Base-by-base conservation (phyloP, 1,140 invertebrate genomes). In the Cydia pomonella region DNA sequence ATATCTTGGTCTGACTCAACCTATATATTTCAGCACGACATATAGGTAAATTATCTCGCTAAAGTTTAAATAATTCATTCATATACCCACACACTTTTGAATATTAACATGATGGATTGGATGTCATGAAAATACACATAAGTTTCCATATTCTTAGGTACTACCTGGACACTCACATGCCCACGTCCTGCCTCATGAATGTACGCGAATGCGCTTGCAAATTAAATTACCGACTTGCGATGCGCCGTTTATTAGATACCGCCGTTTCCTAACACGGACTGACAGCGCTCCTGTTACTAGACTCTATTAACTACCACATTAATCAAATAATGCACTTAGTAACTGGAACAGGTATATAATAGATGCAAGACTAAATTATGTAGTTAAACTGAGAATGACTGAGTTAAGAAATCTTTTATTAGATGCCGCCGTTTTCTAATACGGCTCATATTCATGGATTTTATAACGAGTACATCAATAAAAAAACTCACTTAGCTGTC, bases 151-250 rank as follows among this genome's bases (percentile, higher is more conserved):
- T 41, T 9, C 1, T 10, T 10, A 47, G 44, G 44, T 47, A 16
- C 44, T 9, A 59, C 21, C 7, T 21, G 21, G 18, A 59, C 53
- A 12, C 53, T 18, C 53, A 59, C 21, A 38, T 38, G 7, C 64
- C 33, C 16, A 18, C 64, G n/a, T 41, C 64, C 64, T 41, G 16
- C 64, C n/a, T 69, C 64, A 21, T 69, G 64, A 10, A 69, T 41
- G 64, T 33, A 41, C 64, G 29, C 10, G 64, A 41, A 21, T 69
- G 64, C 16, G 27, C 27, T 69, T 23, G 64, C 64, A 69, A 69
- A 69, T 69, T 69, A 69, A 69, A 69, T 69, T 69, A 69, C 64
- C 64, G 29, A 69, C 64, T 69, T 69, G 64, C 53, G 71, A 47
- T 72, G 71, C 13, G 16, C 38, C 38, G 44, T 72, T 50, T 72